Evolutionary conservation across 2,113 vertebrate species (phyloP), one percentile per base, ranked within the genome.

Genomic region (Suncus etruscus): DNA sequence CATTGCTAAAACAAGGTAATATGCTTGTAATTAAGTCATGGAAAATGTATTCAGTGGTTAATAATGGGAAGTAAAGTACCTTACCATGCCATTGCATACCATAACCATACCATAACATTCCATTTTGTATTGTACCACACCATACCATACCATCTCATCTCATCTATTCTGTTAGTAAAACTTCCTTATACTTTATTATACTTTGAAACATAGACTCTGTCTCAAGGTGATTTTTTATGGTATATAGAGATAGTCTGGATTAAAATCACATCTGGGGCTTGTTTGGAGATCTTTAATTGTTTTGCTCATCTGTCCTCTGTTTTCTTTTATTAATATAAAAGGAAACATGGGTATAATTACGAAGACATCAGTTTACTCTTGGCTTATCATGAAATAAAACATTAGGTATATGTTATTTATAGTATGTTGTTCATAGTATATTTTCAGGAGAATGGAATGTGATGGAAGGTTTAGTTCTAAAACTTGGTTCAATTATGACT

Each of bases 1-100:
- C 16, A 54, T 68, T 83, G 65, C 45, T 76, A 80, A 95, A 86
- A 54, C 68, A 83, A 82, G 72, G 58, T 86, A 86, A 29, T 31
- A 73, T 51, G 8, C 54, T 83, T 83, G 76, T 79, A 20, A 81
- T 20, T 75, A 32, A 31, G 39, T 63, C 29, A 50, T 76, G 68
- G 54, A 76, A 27, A 93, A 87, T 72, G 39, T 65, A 58, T 27
- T 81, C 25, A 47, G 85, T 86, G 83, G 77, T 51, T 73, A 86
- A 16, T 32, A 72, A 32, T n/a, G 1, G 31, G 58, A 65, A 12
- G 83, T 25, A 32, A 85, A 4, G 45, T 8, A 18, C 11, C 5
- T 39, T 39, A 39, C 39, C 39, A 39, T 39, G 39, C 39, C 5
- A 39, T 39, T 39, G 5, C 39, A 39, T 39, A 39, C 39, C 39